Evolutionary conservation across 1,140 invertebrate species (phyloP), one percentile per base, ranked within the genome.

Genomic region (Mercenaria mercenaria): DNA sequence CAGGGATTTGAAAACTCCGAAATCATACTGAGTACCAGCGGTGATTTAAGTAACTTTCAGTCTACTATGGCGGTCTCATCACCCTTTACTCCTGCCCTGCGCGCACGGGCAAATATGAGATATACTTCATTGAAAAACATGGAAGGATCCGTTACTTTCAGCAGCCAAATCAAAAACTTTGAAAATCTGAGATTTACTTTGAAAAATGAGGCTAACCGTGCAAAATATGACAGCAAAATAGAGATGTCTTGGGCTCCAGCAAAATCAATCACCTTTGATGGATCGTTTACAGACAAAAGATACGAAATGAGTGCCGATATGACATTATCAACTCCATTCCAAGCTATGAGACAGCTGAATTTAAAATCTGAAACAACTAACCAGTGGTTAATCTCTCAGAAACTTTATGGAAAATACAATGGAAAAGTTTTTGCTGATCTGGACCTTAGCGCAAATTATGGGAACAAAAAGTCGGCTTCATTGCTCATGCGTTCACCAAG

Each of bases 201-300:
- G 29, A 81, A 52, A 81, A 81, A 52, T n/a, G 52, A 59, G 10
- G 47, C 15, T 1, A 4, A 0, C 18, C 47, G 13, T 15, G 79
- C 8, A 37, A 56, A 81, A 81, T 56, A 56, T 50, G 59, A 23
- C 37, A 59, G n/a, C 37, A 52, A 59, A 18, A n/a, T 56, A 37
- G 13, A 59, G 20, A 18, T 37, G 34, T 56, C 47, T 13, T 81
- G 79, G 79, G 26, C 50, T 11, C 61, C 32, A n/a, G 23, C 39
- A 18, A 64, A 83, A 67, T n/a, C 15, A 29, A 83, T 83, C 43
- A 61, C 39, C 8, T 29, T 83, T 39, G 37, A 43, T 43, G 61
- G 81, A 67, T 43, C 37, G 20, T 67, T 67, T 15, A 83, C 81
- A n/a, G 37, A 67, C n/a, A 83, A 69, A n/a, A 67, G 39, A 41